These are phyloP conservation scores for Harlomillsia oculata DNA, from an alignment of 1,140 invertebrate species.

Conservation along the genomic window DNA sequence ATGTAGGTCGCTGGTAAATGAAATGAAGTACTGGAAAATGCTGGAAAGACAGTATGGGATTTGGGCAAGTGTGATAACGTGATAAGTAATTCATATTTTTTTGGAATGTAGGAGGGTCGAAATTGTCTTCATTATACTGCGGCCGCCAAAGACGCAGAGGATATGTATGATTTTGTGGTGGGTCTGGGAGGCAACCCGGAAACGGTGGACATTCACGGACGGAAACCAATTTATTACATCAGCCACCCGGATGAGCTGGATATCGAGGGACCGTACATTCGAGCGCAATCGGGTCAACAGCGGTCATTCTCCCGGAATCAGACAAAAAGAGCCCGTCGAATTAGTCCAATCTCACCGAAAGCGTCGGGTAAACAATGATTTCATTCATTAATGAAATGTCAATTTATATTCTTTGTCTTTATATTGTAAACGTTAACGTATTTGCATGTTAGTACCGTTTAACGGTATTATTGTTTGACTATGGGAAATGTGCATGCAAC, in stretches of 20 bases:
- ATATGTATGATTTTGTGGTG: conserved; percentile 54
- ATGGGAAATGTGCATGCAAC: too few species aligned
- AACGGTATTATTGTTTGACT: too few species aligned
- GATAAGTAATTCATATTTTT: conserved; percentile 2
- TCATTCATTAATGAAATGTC: background rate
- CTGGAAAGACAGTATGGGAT: too few species aligned
- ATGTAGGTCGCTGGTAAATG: too few species aligned
- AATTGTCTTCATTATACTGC: conserved; percentile 70
- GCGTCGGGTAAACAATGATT: background rate
- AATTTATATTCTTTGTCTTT: too few species aligned
- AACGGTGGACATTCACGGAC: conserved; percentile 54
- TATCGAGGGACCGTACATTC: conserved; percentile 30
- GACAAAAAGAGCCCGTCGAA: conserved; percentile 15
- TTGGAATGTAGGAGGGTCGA: conserved; percentile 58
- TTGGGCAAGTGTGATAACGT: too few species aligned
- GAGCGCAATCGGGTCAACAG: too few species aligned
- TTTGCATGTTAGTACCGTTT: too few species aligned
- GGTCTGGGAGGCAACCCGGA: conserved; percentile 56
- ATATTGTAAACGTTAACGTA: too few species aligned
- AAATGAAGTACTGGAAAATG: too few species aligned
- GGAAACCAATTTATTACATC: conserved; percentile 60
- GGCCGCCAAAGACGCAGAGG: conserved; percentile 50
- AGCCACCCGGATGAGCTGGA: conserved; percentile 41
- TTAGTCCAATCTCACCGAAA: conserved; percentile 17
- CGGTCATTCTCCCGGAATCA: background rate